Base-by-base conservation (phyloP, 2,797 vertebrate genomes). In the Delichon dasypus region DNA sequence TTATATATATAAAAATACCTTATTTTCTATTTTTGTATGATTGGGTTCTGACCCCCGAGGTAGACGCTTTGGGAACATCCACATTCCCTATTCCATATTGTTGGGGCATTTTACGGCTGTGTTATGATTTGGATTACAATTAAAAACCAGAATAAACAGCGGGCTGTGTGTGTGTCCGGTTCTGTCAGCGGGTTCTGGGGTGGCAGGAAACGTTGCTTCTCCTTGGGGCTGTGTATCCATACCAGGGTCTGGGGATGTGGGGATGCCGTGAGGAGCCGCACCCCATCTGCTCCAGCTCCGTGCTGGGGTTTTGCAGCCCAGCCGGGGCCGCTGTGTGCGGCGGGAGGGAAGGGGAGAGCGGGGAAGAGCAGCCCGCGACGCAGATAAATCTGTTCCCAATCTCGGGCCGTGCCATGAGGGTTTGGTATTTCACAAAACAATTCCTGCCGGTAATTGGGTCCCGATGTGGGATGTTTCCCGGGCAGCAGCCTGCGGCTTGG, bases 11-110 rank as follows among this genome's bases (percentile, higher is more conserved):
- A 94, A 44, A 96, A 95, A 91, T 86, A 88, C 88, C 93, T 77
- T 62, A 75, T 96, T 94, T 94, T 96, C 96, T 96, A 95, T 96
- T 96, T 96, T 96, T 96, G 91, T 94, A 96, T 92, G 94, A 30
- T 66, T 89, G 84, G 47, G 17, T 79, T 82, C 86, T 11, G 60
- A 42, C 66, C 48, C 71, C 77, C 5, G 7, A 51, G 32, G 88
- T 66, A 70, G 62, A 80, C 0, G 30, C 76, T 71, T 15, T 54
- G 84, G 88, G 86, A 82, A 90, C 65, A 9, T 45, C 76, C 19
- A 73, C 80, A 77, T 86, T 84, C 85, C 93, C 88, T 93, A 10
- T 38, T 78, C 13, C 23, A 25, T 76, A 83, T 65, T 40, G 54
- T 93, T 91, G 86, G 93, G 84, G 86, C 88, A 58, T 94, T 95